Evolutionary conservation across 2,113 vertebrate genomes (phyloP).

Genomic region (Alligator mississippiensis): DNA sequence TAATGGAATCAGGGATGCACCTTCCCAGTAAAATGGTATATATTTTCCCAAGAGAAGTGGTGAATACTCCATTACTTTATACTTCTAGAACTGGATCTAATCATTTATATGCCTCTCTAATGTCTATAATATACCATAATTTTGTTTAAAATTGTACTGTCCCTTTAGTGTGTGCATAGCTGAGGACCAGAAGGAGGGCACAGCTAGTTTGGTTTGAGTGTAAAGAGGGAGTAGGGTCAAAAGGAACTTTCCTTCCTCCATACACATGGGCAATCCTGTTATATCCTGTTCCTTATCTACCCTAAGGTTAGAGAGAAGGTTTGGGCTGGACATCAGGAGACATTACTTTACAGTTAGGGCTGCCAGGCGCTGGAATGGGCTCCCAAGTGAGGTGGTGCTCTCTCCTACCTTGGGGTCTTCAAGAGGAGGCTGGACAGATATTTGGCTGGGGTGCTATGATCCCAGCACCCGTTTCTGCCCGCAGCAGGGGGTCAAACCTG

Average conservation of each 20-base stretch:
- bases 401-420: too few relatives aligned
- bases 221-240: not conserved
- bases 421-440: too few relatives aligned
- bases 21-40: accelerated
- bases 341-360: not conserved
- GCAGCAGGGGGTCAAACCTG: too few relatives aligned
- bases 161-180: not conserved
- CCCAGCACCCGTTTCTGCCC: too few relatives aligned
- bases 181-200: not conserved
- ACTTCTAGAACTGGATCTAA: not conserved
- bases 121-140: not conserved
- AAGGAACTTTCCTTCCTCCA: not conserved
- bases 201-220: too few relatives aligned
- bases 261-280: not conserved
- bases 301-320: not conserved
- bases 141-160: not conserved
- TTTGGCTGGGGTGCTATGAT: too few relatives aligned
- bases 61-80: not conserved
- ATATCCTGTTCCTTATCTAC: not conserved
- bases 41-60: not conserved
- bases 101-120: not conserved
- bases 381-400: too few relatives aligned
- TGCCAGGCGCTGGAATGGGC: not conserved
- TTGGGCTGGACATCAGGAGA: not conserved
- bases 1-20: not conserved